phyloP scores from a whole-genome alignment of 2,888 invertebrate genomes.

The Autographa gamma region DNA sequence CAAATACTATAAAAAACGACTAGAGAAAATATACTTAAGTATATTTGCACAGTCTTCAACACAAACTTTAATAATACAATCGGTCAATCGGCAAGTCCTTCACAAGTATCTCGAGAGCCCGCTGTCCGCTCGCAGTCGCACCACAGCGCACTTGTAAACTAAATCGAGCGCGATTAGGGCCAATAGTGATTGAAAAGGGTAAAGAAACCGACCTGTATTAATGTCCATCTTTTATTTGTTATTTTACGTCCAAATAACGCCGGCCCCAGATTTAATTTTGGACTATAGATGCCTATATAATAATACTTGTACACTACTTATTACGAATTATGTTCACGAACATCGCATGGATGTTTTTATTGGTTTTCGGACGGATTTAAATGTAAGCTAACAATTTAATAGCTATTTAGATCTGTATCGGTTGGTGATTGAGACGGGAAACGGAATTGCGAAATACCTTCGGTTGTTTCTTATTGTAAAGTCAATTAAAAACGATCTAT shows the following conservation, averaged over 20 bases:
- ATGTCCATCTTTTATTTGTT: constrained; percentile 74
- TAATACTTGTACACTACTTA: constrained; percentile 57
- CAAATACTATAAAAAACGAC: background rate
- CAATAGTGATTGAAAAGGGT: constrained; percentile 87
- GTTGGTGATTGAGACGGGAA: background rate
- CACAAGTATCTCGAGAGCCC: constrained; percentile 6
- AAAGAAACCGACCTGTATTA: constrained; percentile 78
- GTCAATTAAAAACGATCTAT: background rate
- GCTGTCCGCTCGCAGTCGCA: constrained; percentile 50
- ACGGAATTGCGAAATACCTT: background rate
- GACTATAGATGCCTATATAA: constrained; percentile 57
- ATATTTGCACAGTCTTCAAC: background rate
- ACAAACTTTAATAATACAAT: background rate
- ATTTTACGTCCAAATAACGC: constrained; percentile 70
- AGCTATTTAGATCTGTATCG: constrained; percentile 1
- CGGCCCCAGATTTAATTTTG: constrained; percentile 66
- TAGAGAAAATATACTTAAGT: background rate
- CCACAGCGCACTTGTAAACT: constrained; percentile 71
- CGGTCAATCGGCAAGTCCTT: background rate
- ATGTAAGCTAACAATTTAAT: constrained; percentile 16
- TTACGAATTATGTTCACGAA: constrained; percentile 53
- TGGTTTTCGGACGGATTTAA: constrained; percentile 9
- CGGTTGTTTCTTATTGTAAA: background rate
- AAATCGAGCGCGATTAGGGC: constrained; percentile 85
- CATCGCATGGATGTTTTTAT: constrained; percentile 31